Conservation (phyloP, 2,797 vertebrate species). For the Leontopithecus rosalia region DNA sequence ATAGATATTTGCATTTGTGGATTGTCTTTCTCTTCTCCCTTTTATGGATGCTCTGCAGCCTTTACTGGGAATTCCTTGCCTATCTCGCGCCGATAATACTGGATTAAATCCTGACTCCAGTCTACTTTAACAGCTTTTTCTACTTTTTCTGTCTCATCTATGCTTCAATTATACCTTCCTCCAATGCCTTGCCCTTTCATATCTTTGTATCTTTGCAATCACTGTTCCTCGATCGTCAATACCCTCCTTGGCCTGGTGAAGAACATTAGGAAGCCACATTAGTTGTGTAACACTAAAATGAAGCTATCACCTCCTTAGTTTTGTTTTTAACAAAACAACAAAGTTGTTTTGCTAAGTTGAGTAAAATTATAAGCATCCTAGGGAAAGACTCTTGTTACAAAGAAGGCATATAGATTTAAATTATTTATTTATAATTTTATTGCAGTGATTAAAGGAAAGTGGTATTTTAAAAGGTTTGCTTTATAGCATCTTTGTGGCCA, state of each 20-base stretch:
- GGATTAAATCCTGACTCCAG: neutral
- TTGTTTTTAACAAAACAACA: neutral
- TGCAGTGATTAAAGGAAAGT: slow-evolving; percentile 22
- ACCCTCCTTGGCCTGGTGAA: neutral
- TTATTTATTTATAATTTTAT: slow-evolving; percentile 38
- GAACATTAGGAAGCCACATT: neutral
- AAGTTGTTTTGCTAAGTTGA: slow-evolving; percentile 36
- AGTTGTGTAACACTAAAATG: neutral
- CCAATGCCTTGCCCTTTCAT: neutral
- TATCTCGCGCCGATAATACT: neutral
- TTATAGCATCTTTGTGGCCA: neutral
- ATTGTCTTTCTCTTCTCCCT: neutral
- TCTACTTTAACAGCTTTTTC: neutral
- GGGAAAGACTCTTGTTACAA: neutral
- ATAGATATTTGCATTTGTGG: neutral
- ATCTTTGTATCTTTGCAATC: neutral
- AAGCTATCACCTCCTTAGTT: neutral
- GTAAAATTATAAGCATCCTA: slow-evolving; percentile 16
- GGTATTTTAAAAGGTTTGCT: neutral
- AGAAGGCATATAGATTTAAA: neutral
- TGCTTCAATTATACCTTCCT: neutral
- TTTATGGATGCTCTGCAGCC: neutral
- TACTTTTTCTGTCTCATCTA: neutral
- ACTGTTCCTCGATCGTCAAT: neutral
- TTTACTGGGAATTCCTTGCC: neutral